Conservation (phyloP, 2,113 vertebrate species). For the Pipra filicauda region DNA sequence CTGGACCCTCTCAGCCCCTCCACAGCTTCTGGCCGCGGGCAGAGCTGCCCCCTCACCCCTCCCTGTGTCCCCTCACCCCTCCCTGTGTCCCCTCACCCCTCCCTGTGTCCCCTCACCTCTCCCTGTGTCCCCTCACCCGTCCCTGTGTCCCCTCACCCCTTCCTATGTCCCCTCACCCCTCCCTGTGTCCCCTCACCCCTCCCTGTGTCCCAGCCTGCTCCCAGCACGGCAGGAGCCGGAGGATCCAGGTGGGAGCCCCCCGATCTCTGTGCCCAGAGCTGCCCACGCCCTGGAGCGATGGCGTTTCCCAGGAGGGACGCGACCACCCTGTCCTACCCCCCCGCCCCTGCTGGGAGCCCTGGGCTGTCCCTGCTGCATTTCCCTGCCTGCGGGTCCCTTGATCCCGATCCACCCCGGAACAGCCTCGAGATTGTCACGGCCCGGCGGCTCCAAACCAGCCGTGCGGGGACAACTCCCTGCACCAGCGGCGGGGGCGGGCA, state of each 20-base stretch:
- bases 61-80: too few species aligned
- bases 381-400: accelerated
- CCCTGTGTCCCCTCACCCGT: too few species aligned
- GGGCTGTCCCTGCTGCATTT: not conserved
- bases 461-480: not conserved
- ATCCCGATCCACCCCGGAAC: accelerated
- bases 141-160: too few species aligned
- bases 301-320: not conserved
- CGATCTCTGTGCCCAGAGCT: not conserved
- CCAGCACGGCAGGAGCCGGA: accelerated
- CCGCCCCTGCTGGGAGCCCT: not conserved
- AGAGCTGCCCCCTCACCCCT: not conserved
- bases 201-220: not conserved
- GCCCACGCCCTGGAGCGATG: accelerated
- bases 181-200: too few species aligned
- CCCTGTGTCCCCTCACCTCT: too few species aligned
- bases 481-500: not conserved
- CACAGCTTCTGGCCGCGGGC: not conserved
- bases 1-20: accelerated
- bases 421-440: not conserved
- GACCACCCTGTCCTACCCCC: accelerated
- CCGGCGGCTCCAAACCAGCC: not conserved
- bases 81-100: too few species aligned
- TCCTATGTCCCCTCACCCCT: too few species aligned
- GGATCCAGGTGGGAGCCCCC: not conserved